Evolutionary conservation across 2,113 vertebrate species (phyloP).

Genomic region (Paradisaea rubra): DNA sequence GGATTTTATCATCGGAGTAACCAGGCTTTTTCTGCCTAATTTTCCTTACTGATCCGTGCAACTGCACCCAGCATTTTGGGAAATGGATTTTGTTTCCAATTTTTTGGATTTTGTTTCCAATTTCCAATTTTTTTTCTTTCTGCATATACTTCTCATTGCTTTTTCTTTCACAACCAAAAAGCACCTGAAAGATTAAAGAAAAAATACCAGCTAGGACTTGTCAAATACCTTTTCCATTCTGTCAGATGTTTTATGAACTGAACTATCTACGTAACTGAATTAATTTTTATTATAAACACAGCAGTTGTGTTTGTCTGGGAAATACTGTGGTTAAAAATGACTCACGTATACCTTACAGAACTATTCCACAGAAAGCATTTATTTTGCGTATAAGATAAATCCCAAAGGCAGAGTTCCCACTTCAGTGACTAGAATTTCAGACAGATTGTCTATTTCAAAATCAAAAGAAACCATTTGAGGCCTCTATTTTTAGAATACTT

Average conservation of each 20-base stretch:
- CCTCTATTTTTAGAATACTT: conserved; percentile 6
- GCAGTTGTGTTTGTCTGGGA: conserved; percentile 33
- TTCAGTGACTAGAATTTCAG: conserved; percentile 7
- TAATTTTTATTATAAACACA: conserved; percentile 34
- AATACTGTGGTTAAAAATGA: conserved; percentile 33
- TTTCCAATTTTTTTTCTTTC: neutral
- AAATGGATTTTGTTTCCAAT: neutral
- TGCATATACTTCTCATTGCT: neutral
- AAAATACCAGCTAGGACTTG: conserved; percentile 31
- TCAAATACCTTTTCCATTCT: conserved; percentile 42
- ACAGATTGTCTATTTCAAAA: neutral
- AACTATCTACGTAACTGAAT: neutral
- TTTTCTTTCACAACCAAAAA: neutral
- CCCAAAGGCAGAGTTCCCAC: neutral
- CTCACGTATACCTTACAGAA: neutral
- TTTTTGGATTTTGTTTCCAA: neutral
- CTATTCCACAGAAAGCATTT: neutral
- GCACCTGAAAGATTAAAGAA: neutral
- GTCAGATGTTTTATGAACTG: conserved; percentile 39
- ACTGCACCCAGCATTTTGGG: neutral
- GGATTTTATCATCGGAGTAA: neutral
- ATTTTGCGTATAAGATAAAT: neutral
- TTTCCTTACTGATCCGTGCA: neutral
- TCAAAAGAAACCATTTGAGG: neutral
- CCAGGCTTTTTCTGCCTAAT: neutral